These are phyloP conservation scores for Eubucco bourcierii DNA, from an alignment of 2,113 vertebrate genomes.

Conservation along the genomic window DNA sequence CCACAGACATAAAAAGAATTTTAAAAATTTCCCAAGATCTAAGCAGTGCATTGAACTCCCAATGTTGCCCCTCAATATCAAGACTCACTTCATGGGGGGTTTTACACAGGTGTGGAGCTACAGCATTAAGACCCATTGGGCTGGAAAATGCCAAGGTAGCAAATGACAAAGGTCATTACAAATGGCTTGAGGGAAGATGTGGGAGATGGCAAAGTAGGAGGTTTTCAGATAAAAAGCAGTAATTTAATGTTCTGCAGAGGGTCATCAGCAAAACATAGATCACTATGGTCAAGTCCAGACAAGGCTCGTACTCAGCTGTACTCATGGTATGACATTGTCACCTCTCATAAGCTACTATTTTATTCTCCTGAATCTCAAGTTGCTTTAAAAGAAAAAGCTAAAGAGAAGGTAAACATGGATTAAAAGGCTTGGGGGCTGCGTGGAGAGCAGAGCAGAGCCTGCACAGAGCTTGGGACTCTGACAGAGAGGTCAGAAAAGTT, in stretches of 20 bases:
- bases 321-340: neutral
- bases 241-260: neutral
- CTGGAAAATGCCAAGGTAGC: neutral
- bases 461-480: neutral
- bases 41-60: neutral
- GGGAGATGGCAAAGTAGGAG: neutral
- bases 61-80: neutral
- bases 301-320: neutral
- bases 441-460: neutral
- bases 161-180: neutral
- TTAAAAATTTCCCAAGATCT: neutral
- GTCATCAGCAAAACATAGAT: neutral
- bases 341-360: neutral
- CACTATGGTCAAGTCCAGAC: neutral
- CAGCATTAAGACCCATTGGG: neutral
- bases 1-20: neutral
- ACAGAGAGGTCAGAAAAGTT: neutral
- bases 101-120: neutral
- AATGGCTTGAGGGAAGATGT: neutral
- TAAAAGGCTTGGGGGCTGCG: neutral
- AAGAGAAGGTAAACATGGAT: neutral
- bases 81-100: neutral
- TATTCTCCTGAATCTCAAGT: neutral
- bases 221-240: neutral
- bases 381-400: neutral